Percentiles rank a stretch among this genome's conserved stretches.
Conservation (phyloP, 37 sponge, comb jelly and placozoan species). For the Eunapius fragilis region DNA sequence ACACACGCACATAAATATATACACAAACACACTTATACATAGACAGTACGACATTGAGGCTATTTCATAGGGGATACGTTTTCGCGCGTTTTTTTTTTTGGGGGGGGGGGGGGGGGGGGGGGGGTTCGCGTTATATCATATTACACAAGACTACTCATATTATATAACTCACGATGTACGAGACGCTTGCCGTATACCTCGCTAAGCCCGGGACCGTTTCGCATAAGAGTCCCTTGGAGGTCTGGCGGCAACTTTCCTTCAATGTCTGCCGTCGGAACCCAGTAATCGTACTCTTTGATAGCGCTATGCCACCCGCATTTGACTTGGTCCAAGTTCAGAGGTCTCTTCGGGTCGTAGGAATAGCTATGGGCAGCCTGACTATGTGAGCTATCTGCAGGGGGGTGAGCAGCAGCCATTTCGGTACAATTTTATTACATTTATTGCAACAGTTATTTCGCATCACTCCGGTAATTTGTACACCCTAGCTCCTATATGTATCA, state of each 20-base stretch:
- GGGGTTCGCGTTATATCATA: not conserved
- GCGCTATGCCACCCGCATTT: slow-evolving; percentile 67
- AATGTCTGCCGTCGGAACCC: slow-evolving; percentile 75
- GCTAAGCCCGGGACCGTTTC: slow-evolving; percentile 89
- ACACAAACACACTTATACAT: too few relatives aligned
- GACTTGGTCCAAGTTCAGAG: slow-evolving; percentile 31
- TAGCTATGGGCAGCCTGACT: too few relatives aligned
- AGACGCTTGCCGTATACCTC: slow-evolving; percentile 85
- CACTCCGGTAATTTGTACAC: too few relatives aligned
- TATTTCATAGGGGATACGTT: too few relatives aligned
- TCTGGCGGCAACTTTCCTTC: slow-evolving; percentile 63
- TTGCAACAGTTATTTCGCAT: too few relatives aligned
- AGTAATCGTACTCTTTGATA: slow-evolving; percentile 67
- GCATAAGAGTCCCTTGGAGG: slow-evolving; percentile 70
- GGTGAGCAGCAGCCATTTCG: not conserved
- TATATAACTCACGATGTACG: slow-evolving; percentile 68
- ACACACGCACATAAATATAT: not conserved
- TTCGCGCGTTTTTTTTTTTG: too few relatives aligned
- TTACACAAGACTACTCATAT: not conserved
- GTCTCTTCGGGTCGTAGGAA: slow-evolving; percentile 39
- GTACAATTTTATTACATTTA: too few relatives aligned
- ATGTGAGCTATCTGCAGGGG: too few relatives aligned
- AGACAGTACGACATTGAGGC: too few relatives aligned
- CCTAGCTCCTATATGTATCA: too few relatives aligned
- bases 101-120: too few relatives aligned